Evolutionary conservation across 2,797 vertebrate species (phyloP).

Genomic region (Betta splendens): DNA sequence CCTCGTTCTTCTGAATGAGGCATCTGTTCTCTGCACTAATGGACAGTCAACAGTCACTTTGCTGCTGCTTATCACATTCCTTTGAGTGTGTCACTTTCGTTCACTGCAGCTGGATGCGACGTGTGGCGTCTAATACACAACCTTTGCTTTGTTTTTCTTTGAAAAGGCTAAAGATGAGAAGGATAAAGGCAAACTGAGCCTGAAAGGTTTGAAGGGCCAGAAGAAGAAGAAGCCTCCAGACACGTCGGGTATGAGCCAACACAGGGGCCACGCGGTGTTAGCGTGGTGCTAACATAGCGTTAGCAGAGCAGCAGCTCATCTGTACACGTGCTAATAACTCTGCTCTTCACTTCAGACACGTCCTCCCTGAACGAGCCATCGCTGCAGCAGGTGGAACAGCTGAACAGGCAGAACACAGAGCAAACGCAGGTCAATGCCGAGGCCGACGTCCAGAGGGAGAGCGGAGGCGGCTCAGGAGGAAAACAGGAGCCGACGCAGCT

Average conservation of each 20-base stretch:
- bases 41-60: too few species aligned
- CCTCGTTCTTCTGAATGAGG: too few species aligned
- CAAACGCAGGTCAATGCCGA: conserved; percentile 57
- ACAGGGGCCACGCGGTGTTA: not conserved
- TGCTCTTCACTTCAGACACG: conserved; percentile 71
- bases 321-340: too few species aligned
- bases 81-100: not conserved
- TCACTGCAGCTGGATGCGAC: not conserved
- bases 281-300: too few species aligned
- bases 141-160: conserved; percentile 11
- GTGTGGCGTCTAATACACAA: not conserved
- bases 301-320: too few species aligned
- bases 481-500: conserved; percentile 35
- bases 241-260: conserved; percentile 77
- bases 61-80: too few species aligned
- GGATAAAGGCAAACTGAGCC: conserved; percentile 76
- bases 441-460: conserved; percentile 41
- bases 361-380: conserved; percentile 64
- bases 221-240: conserved; percentile 83
- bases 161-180: conserved; percentile 75
- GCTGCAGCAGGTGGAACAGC: conserved; percentile 81
- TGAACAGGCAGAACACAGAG: conserved; percentile 86
- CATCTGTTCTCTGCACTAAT: too few species aligned
- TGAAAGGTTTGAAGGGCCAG: conserved; percentile 74
- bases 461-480: conserved; percentile 23